phyloP scores from a whole-genome alignment of 2,797 vertebrate species.

The Xenentodon cancila region DNA sequence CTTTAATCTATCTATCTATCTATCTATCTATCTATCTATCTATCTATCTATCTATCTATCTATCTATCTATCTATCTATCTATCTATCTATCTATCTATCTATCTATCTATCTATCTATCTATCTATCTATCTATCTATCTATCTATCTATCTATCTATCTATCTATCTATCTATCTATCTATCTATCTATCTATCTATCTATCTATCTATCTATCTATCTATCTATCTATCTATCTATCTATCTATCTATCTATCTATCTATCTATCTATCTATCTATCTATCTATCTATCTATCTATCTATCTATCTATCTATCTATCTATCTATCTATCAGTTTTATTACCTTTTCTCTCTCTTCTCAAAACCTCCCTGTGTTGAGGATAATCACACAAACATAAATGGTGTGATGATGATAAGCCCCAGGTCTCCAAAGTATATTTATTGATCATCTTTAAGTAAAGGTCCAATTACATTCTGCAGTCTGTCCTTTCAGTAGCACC shows the following conservation, averaged over 20 bases:
- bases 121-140: background rate
- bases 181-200: background rate
- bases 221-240: slow-evolving; percentile 1
- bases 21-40: background rate
- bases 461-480: slow-evolving; percentile 44
- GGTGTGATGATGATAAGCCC: slow-evolving; percentile 41
- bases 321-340: background rate
- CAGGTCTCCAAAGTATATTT: slow-evolving; percentile 42
- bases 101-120: background rate
- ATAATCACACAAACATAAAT: slow-evolving; percentile 36
- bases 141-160: slow-evolving; percentile 5
- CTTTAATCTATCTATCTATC: background rate
- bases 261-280: background rate
- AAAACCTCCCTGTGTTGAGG: slow-evolving; percentile 8
- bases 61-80: slow-evolving; percentile 1
- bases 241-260: background rate
- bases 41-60: background rate
- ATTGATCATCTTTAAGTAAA: slow-evolving; percentile 49
- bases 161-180: background rate
- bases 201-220: slow-evolving; percentile 1
- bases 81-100: slow-evolving; percentile 1
- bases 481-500: slow-evolving; percentile 37
- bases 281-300: slow-evolving; percentile 2
- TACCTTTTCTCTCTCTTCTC: slow-evolving; percentile 4
- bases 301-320: background rate